Conservation (phyloP, 1,140 invertebrate genomes). For the Hylaeus anthracinus region DNA sequence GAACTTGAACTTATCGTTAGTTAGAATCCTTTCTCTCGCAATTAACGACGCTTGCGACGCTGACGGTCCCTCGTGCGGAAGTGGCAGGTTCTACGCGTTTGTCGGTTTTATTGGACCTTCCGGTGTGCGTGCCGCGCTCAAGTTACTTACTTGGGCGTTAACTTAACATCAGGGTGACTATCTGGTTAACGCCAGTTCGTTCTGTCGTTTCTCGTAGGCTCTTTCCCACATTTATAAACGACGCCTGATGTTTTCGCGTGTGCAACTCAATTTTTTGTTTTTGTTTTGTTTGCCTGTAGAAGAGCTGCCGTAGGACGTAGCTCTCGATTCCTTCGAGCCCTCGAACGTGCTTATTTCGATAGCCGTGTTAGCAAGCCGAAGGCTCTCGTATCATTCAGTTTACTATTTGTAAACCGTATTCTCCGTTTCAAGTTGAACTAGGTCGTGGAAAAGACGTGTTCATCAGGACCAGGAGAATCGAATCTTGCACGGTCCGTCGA, state of each 20-base stretch:
- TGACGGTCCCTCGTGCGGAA: constrained; percentile 37
- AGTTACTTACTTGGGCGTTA: constrained; percentile 44
- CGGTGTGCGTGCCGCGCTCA: constrained; percentile 37
- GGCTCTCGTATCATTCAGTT: no score
- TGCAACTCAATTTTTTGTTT: no score
- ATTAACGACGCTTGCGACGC: neutral
- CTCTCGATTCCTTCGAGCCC: no score
- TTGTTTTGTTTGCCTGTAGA: neutral
- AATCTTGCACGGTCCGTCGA: no score
- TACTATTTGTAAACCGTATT: no score
- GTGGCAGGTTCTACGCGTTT: constrained; percentile 33
- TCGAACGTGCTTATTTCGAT: no score
- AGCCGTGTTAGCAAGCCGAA: no score
- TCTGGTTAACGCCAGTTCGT: constrained; percentile 33
- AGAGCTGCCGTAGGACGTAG: no score
- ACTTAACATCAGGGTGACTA: constrained; percentile 46
- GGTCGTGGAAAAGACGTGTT: no score
- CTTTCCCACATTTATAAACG: constrained; percentile 49
- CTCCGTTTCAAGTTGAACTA: no score
- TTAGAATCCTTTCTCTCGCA: neutral
- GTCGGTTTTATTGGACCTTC: constrained; percentile 42
- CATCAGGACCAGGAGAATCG: no score
- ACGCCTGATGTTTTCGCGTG: neutral
- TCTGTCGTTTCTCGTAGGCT: constrained; percentile 1
- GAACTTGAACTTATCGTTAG: constrained; percentile 17